Base-by-base conservation (phyloP, 1,140 invertebrate species). In the Oryctes rhinoceros region DNA sequence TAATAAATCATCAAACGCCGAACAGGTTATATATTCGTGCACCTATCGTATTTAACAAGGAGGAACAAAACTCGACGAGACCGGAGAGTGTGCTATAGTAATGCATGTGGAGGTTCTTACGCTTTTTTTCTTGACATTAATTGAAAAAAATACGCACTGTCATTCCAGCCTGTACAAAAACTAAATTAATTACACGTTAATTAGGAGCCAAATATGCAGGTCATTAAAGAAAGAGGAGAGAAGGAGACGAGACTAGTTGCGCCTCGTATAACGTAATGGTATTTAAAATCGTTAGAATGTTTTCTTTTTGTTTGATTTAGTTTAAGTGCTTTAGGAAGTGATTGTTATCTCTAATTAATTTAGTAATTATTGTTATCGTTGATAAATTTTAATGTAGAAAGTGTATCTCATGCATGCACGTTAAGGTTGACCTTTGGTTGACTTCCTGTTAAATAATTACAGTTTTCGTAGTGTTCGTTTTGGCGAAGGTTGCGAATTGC, bases 141-240 rank as follows among this genome's bases (percentile, higher is more conserved):
- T 71, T 71, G 65, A 71, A 71, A 71, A 59, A 71, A 71, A 71
- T 71, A 71, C 65, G 65, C 65, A 71, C 24, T 71, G 65, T 71
- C 65, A 71, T 71, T 71, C 65, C 20, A 71, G 20, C 65, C 35
- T 71, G 65, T 71, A 71, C 24, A 30, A 71, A 37, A 71, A 37
- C 65, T 71, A 71, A 71, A 71, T 71, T 71, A 71, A 71, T 71
- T 71, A 71, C 20, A 71, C 65, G 24, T 71, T 71, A 71, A 71
- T 71, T 71, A 71, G 65, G 35, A 10, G 7, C 65, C 65, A 71
- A 71, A 71, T 71, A 71, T 71, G 65, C 65, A 71, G 65, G 65
- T 71, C 65, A 71, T 71, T 71, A 71, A 59, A n/a, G 53, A 59
- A 59, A 59, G 18, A 18, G 5, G 39, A 44, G 39, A n/a, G 53